phyloP scores from a whole-genome alignment of 1,140 invertebrate species.

The Penaeus chinensis region DNA sequence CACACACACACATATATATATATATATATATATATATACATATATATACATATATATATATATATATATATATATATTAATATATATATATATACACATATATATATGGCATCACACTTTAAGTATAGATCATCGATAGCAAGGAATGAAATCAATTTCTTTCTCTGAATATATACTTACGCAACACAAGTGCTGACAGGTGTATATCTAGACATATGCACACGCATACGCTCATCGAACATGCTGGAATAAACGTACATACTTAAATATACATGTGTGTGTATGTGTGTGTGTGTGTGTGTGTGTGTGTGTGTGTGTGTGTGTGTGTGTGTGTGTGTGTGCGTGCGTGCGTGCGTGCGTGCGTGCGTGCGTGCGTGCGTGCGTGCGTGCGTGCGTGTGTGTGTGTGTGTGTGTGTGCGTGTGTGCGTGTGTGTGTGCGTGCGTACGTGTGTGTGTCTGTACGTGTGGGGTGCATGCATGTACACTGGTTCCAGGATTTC shows the following conservation, averaged over 20 bases:
- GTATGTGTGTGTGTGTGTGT: background rate
- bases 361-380: too few relatives aligned
- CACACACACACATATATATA: background rate
- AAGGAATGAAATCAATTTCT: background rate
- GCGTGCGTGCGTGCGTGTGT: too few relatives aligned
- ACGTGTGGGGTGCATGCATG: too few relatives aligned
- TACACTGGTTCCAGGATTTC: too few relatives aligned
- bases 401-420: too few relatives aligned
- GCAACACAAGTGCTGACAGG: background rate
- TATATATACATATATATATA: too few relatives aligned
- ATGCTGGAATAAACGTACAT: background rate
- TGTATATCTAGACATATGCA: conserved; percentile 2
- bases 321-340: too few relatives aligned
- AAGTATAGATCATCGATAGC: background rate
- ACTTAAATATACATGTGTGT: background rate
- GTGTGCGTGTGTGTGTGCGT: too few relatives aligned
- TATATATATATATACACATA: background rate
- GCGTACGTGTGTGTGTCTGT: too few relatives aligned
- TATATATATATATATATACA: too few relatives aligned
- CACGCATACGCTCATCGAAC: background rate
- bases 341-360: too few relatives aligned
- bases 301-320: too few relatives aligned
- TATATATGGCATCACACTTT: background rate
- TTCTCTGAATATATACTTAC: background rate
- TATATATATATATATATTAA: background rate